A percentile compares a stretch with the other conserved stretches of the same genome.
phyloP scores from a whole-genome alignment of 2,113 vertebrate genomes.

The Gila orcuttii region DNA sequence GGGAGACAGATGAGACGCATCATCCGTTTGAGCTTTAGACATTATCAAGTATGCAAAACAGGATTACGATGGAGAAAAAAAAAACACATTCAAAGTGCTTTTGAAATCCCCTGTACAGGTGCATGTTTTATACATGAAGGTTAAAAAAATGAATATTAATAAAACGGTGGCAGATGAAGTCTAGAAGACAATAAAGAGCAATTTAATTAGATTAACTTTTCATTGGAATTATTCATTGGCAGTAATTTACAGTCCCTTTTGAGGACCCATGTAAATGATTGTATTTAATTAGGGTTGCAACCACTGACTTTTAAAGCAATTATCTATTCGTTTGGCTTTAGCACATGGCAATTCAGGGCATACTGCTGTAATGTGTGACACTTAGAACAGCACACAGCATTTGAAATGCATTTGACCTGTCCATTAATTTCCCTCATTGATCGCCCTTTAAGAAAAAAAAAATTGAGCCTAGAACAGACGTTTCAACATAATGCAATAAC shows the following conservation, averaged over 20 bases:
- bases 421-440: neutral
- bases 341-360: constrained; percentile 12
- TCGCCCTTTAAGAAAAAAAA: neutral
- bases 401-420: constrained; percentile 24
- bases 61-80: constrained; percentile 51
- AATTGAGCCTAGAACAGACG: neutral
- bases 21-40: constrained; percentile 68
- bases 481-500: neutral
- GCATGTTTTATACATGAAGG: constrained; percentile 79
- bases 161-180: constrained; percentile 81
- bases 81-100: constrained; percentile 68
- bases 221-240: constrained; percentile 88
- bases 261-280: constrained; percentile 79
- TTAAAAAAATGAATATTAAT: constrained; percentile 85
- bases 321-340: constrained; percentile 63
- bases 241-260: constrained; percentile 78
- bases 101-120: constrained; percentile 72
- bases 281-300: constrained; percentile 86
- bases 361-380: neutral
- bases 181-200: constrained; percentile 85
- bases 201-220: constrained; percentile 89
- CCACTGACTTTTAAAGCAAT: constrained; percentile 74
- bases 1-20: constrained; percentile 65
- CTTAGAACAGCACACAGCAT: constrained; percentile 1
- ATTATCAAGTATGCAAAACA: constrained; percentile 69